Evolutionary conservation across 2,797 vertebrate genomes (phyloP).

Genomic region (Linurgus olivaceus): DNA sequence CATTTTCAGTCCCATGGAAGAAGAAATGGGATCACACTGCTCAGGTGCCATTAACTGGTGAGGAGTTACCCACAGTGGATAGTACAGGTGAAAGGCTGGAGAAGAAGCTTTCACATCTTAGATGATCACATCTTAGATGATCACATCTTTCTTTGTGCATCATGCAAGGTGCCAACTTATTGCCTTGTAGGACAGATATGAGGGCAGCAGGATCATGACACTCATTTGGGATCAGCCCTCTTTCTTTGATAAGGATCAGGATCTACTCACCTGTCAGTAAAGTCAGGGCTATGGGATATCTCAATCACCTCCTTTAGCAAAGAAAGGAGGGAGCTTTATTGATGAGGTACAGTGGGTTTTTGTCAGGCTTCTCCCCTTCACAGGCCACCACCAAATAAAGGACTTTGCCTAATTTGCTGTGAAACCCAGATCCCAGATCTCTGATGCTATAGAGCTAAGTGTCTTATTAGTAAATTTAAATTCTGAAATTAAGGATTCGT

Average conservation of each 20-base stretch:
- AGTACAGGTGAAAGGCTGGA: not conserved
- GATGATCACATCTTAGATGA: not conserved
- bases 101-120: not conserved
- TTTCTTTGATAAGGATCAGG: not conserved
- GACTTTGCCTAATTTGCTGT: not conserved
- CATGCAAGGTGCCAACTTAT: not conserved
- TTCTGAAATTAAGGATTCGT: not conserved
- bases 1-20: not conserved
- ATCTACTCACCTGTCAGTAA: not conserved
- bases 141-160: not conserved
- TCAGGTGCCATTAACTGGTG: not conserved
- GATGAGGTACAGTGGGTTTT: not conserved
- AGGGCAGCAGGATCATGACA: rapidly evolving
- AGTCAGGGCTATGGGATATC: not conserved
- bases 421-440: not conserved
- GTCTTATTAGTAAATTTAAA: not conserved
- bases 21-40: not conserved
- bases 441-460: not conserved
- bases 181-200: not conserved
- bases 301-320: not conserved
- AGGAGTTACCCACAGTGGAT: not conserved
- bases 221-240: not conserved
- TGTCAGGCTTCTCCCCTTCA: not conserved
- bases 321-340: not conserved
- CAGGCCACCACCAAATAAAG: not conserved